These are phyloP conservation scores for Chloropsis hardwickii DNA, from an alignment of 2,113 vertebrate species.

Conservation along the genomic window DNA sequence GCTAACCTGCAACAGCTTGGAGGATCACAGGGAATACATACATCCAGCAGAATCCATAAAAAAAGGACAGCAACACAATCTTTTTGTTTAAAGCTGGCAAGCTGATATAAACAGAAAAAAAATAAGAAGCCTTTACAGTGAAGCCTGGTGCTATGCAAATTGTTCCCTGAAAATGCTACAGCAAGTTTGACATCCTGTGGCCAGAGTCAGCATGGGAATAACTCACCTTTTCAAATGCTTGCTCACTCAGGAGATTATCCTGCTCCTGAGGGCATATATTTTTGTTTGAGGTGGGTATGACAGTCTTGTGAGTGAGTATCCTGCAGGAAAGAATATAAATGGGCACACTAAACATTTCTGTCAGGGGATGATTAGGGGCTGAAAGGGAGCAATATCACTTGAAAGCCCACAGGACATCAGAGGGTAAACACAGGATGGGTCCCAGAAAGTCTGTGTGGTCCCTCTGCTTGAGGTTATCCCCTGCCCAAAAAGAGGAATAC, in stretches of 20 bases:
- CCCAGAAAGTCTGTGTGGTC: not conserved
- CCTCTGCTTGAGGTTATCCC: not conserved
- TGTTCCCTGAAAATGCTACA: not conserved
- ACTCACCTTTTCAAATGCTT: not conserved
- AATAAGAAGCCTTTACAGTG: not conserved
- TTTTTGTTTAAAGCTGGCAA: not conserved
- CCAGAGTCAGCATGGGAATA: not conserved
- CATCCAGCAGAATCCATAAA: not conserved
- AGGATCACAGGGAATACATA: not conserved
- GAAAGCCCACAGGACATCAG: not conserved
- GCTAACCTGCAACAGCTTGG: not conserved
- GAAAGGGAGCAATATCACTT: not conserved
- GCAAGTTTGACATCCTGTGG: conserved; percentile 53
- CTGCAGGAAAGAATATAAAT: not conserved
- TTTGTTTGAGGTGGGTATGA: not conserved
- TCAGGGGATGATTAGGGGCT: not conserved
- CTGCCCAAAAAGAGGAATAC: not conserved
- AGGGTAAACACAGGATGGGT: not conserved
- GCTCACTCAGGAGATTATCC: not conserved
- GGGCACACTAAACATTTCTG: not conserved
- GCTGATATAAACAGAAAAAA: not conserved
- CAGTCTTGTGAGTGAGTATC: not conserved
- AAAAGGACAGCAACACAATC: not conserved
- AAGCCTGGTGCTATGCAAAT: not conserved
- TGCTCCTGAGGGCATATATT: not conserved